Conservation (phyloP, 1,140 invertebrate species). For the Papilio helenus region DNA sequence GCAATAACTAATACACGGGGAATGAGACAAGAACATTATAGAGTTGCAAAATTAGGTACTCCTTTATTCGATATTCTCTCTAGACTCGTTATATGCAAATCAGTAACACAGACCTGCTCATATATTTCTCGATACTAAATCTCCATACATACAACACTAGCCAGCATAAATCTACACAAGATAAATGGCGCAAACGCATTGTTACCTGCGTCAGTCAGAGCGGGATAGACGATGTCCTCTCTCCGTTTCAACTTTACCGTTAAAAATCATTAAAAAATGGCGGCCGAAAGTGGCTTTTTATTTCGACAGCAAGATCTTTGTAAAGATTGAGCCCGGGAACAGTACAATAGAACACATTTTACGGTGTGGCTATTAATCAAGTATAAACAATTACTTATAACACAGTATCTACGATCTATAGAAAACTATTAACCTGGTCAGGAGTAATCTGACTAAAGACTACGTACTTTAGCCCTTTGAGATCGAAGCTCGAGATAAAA, state of each 20-base stretch:
- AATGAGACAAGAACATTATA: constrained; percentile 42
- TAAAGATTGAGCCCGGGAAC: constrained; percentile 38
- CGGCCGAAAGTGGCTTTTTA: constrained; percentile 47
- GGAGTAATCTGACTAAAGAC: background rate
- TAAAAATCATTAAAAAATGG: constrained; percentile 51
- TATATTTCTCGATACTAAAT: background rate
- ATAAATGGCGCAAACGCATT: constrained; percentile 56
- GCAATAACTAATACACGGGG: constrained; percentile 37
- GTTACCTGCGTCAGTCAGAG: constrained; percentile 40
- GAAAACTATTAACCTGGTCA: background rate
- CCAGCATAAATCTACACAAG: background rate
- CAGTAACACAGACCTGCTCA: background rate
- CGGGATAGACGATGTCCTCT: constrained; percentile 39
- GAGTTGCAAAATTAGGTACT: constrained; percentile 12
- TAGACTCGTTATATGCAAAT: background rate
- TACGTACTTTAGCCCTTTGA: constrained; percentile 4
- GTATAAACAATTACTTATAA: constrained; percentile 2
- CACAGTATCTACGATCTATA: background rate
- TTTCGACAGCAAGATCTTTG: constrained; percentile 45
- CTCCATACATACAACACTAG: background rate
- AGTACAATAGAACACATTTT: constrained; percentile 44
- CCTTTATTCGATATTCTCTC: background rate
- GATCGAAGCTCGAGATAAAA: background rate
- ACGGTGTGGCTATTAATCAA: constrained; percentile 18
- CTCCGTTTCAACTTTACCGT: constrained; percentile 46